A percentile compares a stretch with the other conserved stretches of the same genome.
phyloP scores from a whole-genome alignment of 2,797 vertebrate genomes.

The Sternarchorhynchus goeldii region DNA sequence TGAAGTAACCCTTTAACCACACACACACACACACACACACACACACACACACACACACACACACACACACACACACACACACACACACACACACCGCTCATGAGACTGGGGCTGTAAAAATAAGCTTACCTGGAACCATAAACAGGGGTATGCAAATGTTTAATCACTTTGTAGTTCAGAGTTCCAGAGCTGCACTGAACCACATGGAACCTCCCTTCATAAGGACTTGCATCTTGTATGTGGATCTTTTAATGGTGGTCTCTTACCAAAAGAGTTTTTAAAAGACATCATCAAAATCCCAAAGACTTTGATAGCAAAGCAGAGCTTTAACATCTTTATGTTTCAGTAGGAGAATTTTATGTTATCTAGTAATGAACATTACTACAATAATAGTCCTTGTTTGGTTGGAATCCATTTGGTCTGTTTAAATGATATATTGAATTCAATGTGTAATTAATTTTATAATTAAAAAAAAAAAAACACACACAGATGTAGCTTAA shows the following conservation, averaged over 20 bases:
- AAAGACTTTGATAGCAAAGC: neutral
- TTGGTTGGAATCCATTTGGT: constrained; percentile 13
- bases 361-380: neutral
- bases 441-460: constrained; percentile 15
- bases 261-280: neutral
- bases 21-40: constrained; percentile 7
- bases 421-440: constrained; percentile 1
- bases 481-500: neutral
- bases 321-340: constrained; percentile 6
- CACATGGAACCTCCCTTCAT: constrained; percentile 9
- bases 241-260: neutral
- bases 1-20: constrained; percentile 48
- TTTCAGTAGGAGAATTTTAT: neutral
- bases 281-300: neutral
- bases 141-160: constrained; percentile 47
- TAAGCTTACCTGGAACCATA: constrained; percentile 37
- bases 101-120: constrained; percentile 36
- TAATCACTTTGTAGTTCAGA: constrained; percentile 53
- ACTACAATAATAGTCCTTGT: neutral
- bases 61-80: neutral
- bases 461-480: constrained; percentile 18
- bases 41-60: constrained; percentile 2
- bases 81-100: constrained; percentile 13
- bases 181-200: constrained; percentile 29
- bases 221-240: constrained; percentile 1